These are phyloP conservation scores for Sprattus sprattus DNA, from an alignment of 2,113 vertebrate genomes.

Conservation along the genomic window DNA sequence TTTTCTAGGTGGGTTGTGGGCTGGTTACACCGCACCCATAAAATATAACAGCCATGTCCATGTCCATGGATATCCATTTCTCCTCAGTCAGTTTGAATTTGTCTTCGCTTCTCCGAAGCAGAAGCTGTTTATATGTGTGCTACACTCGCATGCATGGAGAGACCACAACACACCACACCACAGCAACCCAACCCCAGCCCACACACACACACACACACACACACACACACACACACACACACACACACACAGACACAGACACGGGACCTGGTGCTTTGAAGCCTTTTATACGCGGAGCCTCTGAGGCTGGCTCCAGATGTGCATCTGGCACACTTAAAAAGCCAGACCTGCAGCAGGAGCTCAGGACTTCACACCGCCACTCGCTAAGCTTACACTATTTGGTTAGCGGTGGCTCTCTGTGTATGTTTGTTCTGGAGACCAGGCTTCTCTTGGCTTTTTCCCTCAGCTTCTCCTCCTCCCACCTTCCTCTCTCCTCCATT, in stretches of 20 bases:
- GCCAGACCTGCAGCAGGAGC: slow-evolving; percentile 4
- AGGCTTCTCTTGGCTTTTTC: neutral
- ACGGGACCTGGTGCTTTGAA: slow-evolving; percentile 5
- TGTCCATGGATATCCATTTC: neutral
- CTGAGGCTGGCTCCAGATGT: neutral
- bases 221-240: neutral
- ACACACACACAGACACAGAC: neutral
- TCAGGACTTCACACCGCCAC: slow-evolving; percentile 2
- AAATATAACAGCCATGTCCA: neutral
- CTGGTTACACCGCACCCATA: neutral
- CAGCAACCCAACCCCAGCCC: neutral
- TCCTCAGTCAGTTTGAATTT: neutral
- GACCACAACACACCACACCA: neutral
- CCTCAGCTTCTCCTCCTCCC: neutral
- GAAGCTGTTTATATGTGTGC: neutral
- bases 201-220: neutral
- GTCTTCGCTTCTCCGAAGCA: neutral
- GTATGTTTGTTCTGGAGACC: slow-evolving; percentile 2
- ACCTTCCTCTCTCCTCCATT: neutral
- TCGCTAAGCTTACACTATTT: neutral
- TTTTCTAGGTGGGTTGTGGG: neutral
- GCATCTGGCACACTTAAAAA: neutral
- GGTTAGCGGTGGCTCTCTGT: neutral
- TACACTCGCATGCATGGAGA: neutral
- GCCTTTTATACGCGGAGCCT: neutral